Conservation (phyloP, 2,113 vertebrate genomes). For the Eubucco bourcierii region DNA sequence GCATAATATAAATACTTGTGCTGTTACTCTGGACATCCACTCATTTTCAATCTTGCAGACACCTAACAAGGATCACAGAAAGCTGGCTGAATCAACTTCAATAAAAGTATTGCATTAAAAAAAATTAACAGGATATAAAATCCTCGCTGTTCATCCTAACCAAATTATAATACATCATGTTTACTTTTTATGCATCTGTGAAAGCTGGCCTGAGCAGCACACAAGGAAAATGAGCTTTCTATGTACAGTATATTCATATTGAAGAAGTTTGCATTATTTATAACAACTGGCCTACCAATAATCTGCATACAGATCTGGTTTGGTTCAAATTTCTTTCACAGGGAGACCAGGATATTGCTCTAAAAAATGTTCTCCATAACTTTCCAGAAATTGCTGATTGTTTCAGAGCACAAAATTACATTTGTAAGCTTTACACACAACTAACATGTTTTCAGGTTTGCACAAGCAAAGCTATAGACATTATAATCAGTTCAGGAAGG, state of each 20-base stretch:
- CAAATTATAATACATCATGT: constrained; percentile 38
- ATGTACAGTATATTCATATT: constrained; percentile 66
- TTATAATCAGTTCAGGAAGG: not conserved
- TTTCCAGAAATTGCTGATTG: not conserved
- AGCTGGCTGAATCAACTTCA: constrained; percentile 7
- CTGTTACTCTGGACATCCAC: not conserved
- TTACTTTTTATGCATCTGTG: constrained; percentile 71
- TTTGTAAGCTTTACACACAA: not conserved
- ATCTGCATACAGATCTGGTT: constrained; percentile 68
- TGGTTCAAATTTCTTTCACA: constrained; percentile 40
- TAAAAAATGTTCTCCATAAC: constrained; percentile 20
- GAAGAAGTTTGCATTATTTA: constrained; percentile 74
- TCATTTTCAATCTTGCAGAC: not conserved
- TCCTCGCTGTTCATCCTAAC: constrained; percentile 15
- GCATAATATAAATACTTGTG: not conserved
- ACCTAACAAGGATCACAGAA: not conserved
- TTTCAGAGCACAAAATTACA: not conserved
- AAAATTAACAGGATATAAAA: constrained; percentile 40
- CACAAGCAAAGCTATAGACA: not conserved
- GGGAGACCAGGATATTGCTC: constrained; percentile 8
- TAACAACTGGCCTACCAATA: constrained; percentile 62
- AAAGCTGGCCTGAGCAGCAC: constrained; percentile 61
- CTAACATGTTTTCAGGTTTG: not conserved
- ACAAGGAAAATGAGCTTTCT: constrained; percentile 69
- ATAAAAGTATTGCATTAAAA: constrained; percentile 48